Evolutionary conservation across 1,140 invertebrate species (phyloP), one percentile per base, ranked within the genome.

Genomic region (Drosophila pseudoobscura): DNA sequence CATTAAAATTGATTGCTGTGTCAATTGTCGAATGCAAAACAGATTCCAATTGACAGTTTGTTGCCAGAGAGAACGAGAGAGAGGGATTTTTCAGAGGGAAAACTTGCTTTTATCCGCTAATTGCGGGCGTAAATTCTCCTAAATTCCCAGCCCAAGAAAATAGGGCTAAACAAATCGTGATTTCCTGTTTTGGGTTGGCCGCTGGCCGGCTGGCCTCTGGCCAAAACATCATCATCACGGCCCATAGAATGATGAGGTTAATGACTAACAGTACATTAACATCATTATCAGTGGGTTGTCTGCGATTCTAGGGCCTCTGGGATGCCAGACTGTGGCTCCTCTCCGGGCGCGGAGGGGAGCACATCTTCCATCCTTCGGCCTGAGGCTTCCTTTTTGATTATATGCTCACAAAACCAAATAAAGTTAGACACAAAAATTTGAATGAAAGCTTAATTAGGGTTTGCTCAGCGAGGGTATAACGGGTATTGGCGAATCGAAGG

Each of bases 391-490:
- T 58, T 74, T 74, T 78, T 70, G 51, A 77, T 70, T 80, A 60
- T 85, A 71, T 77, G 56, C 59, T 57, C 26, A 50, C 11, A 66
- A 76, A 64, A 65, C 77, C 47, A 78, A 80, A 85, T 61, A 70
- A 78, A 78, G 64, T 85, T 75, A 9, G 69, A 31, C 53, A 50
- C 74, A 71, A 80, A 72, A 71, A 71, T 82, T 46, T 72, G 57
- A 82, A 75, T 82, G 70, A 78, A 55, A 78, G 51, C 75, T 64
- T 87, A 78, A 83, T 83, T 83, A 75, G 75, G 41, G 15, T 6
- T 1, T 26, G 17, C 24, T 6, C 17, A 26, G 9, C 1, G 0
- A 47, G 6, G n/a, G 44, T 26, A 31, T 5, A 13, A 39, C 4
- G 35, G 35, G 35, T 39, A 13, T 13, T 39, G 13, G 4, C 11